Evolutionary conservation across 2,797 vertebrate species (phyloP).

Genomic region (Threskiornis aethiopicus): DNA sequence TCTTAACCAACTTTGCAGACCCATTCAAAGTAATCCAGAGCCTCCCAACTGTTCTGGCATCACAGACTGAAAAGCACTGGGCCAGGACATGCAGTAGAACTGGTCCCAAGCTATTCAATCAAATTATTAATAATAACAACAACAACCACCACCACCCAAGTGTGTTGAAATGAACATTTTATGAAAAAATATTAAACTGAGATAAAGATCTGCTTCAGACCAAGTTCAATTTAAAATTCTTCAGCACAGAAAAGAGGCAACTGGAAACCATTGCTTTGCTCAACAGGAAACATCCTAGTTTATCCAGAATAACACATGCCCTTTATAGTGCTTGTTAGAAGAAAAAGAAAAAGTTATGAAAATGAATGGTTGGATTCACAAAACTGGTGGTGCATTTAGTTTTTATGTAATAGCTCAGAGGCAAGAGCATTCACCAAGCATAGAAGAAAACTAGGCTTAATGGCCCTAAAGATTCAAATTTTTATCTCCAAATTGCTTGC

Average conservation of each 20-base stretch:
- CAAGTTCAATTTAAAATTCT: not conserved
- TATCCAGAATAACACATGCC: not conserved
- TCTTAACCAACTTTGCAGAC: not conserved
- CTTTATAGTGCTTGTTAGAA: not conserved
- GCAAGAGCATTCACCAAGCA: not conserved
- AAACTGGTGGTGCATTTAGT: not conserved
- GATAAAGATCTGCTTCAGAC: not conserved
- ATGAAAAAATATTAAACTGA: not conserved
- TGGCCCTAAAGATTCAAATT: not conserved
- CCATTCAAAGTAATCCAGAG: not conserved
- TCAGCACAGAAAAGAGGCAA: not conserved
- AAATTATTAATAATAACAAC: not conserved
- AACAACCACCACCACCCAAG: too few relatives aligned
- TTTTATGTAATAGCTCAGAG: conserved; percentile 14
- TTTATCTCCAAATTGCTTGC: not conserved
- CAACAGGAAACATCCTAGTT: not conserved
- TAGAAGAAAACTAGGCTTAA: not conserved
- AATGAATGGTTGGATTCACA: conserved; percentile 40
- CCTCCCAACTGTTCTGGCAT: not conserved
- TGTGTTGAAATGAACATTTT: not conserved
- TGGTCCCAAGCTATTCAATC: not conserved
- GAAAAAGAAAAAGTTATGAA: not conserved
- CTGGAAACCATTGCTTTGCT: not conserved
- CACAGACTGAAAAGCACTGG: not conserved
- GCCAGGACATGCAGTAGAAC: not conserved